phyloP scores from a whole-genome alignment of 2,888 invertebrate species.

The Steinernema carpocapsae region DNA sequence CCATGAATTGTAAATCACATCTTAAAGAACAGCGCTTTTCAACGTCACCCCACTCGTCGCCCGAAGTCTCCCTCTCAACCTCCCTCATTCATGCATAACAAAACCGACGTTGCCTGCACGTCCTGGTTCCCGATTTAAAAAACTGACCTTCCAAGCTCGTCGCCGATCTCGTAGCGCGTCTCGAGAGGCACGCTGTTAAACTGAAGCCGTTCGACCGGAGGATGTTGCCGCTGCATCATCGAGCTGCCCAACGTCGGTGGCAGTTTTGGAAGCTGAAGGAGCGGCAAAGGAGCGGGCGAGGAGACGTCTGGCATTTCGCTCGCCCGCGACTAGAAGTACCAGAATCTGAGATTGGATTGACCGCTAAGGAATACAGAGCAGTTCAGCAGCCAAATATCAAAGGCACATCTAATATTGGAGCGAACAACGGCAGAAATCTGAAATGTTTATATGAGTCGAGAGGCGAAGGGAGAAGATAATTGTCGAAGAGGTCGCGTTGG shows the following conservation, averaged over 20 bases:
- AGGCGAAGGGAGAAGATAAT: conserved; percentile 9
- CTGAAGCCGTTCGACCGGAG: conserved; percentile 36
- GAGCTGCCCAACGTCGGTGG: too few species aligned
- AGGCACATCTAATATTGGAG: conserved; percentile 20
- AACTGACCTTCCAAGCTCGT: conserved; percentile 74
- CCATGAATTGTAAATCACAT: conserved; percentile 26
- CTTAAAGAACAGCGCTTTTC: not conserved
- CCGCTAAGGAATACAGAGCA: not conserved
- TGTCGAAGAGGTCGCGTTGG: conserved; percentile 18
- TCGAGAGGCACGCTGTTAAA: conserved; percentile 72
- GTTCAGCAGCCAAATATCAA: not conserved
- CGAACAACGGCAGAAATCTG: not conserved
- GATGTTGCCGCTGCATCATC: not conserved
- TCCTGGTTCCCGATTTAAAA: not conserved
- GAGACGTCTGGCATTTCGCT: conserved; percentile 31
- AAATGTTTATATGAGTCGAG: not conserved
- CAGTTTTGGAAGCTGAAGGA: not conserved
- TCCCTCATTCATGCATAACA: conserved; percentile 20
- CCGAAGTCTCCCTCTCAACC: not conserved
- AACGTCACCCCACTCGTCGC: too few species aligned
- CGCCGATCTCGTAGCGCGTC: conserved; percentile 73
- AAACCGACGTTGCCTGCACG: not conserved
- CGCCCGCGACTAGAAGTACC: not conserved
- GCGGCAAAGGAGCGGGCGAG: conserved; percentile 19
- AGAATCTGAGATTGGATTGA: not conserved